Base-by-base conservation (phyloP, 1,140 invertebrate species). In the Zaprionus nigranus region DNA sequence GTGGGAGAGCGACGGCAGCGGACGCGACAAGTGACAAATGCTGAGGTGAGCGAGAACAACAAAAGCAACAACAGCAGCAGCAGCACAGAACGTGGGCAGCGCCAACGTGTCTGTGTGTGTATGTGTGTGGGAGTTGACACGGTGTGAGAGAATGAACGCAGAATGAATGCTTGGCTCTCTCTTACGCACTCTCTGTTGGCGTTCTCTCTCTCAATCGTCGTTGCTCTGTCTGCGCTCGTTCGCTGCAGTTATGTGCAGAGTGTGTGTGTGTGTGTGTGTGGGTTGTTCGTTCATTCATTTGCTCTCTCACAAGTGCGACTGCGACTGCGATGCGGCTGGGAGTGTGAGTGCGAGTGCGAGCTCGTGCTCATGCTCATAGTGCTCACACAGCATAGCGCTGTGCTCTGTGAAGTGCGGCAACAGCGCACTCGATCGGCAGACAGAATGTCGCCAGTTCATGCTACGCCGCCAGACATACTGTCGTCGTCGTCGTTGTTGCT, bases 401-500 rank as follows among this genome's bases (percentile, higher is more conserved):
- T 57, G 78, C 94, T 93, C 82, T 93, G 43, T 93, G 93, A 93
- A 92, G 94, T 90, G 86, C 93, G 96, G 94, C 96, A 96, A 96
- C 96, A 93, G 67, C 83, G 95, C 94, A 79, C 22, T 81, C 94
- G 95, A 95, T 95, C 95, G 95, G 94, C 95, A 97, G 96, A 97
- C 96, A 97, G 95, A 96, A 96, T 97, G 96, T 96, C 96, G 96
- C 96, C 96, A 95, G 94, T 83, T 91, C 91, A 80, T 91, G 95
- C 94, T 94, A 92, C 94, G 93, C 93, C 94, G 94, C 94, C 94
- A 94, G 95, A 95, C 95, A 95, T 94, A 94, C 94, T 95, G 95
- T 95, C 95, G 95, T 95, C 84, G 82, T 28, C 22, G 75, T 51
- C 22, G 59, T 28, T 17, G 65, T 34, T 20, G 40, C n/a, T 22